These are phyloP conservation scores for Podabrus alpinus DNA, from an alignment of 2,888 invertebrate genomes.

Conservation along the genomic window DNA sequence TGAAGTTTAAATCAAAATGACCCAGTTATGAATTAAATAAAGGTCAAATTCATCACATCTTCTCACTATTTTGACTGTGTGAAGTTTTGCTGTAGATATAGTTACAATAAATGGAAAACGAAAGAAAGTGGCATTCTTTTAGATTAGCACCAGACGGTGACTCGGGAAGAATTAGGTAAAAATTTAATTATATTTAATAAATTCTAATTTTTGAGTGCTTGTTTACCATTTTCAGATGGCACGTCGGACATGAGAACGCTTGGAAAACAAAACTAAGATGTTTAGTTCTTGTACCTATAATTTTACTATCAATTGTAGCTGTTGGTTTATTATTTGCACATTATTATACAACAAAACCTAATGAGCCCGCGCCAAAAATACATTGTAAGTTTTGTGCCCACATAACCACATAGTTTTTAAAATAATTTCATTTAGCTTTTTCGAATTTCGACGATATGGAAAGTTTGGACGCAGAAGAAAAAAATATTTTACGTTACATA, in stretches of 20 bases:
- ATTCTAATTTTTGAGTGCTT: background rate
- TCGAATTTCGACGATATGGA: conserved; percentile 15
- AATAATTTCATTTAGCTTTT: conserved; percentile 1
- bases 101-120: conserved; percentile 42
- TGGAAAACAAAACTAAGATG: conserved; percentile 54
- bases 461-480: conserved; percentile 59
- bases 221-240: conserved; percentile 51
- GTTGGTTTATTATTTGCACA: conserved; percentile 11
- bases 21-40: conserved; percentile 45
- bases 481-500: conserved; percentile 64
- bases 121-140: conserved; percentile 52
- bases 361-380: background rate
- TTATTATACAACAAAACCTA: background rate
- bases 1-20: conserved; percentile 43
- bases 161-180: conserved; percentile 56
- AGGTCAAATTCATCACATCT: conserved; percentile 45
- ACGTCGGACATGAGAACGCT: conserved; percentile 54
- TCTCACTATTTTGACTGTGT: conserved; percentile 34
- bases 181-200: background rate
- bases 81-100: conserved; percentile 29
- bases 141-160: conserved; percentile 55
- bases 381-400: background rate
- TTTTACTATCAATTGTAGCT: conserved; percentile 30
- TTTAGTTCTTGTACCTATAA: conserved; percentile 53
- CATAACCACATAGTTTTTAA: background rate